Percentiles rank a stretch among this genome's conserved stretches.
Evolutionary conservation across 2,113 vertebrate species (phyloP).

Genomic region (Nothobranchius furzeri): DNA sequence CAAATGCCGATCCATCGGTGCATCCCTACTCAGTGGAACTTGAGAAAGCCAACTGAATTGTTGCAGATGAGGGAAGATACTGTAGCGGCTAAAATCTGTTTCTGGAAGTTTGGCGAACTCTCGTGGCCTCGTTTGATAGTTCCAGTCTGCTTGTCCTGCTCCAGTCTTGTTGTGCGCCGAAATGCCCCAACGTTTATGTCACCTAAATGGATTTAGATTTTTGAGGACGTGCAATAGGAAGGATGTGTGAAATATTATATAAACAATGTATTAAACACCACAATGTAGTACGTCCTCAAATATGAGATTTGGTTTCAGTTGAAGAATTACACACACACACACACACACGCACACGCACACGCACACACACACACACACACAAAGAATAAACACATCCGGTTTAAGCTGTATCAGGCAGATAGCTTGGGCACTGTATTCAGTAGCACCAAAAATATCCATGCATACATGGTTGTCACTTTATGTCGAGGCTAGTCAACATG

Average conservation of each 20-base stretch:
- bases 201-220: constrained; percentile 1
- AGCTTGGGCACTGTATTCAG: constrained; percentile 10
- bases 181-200: neutral
- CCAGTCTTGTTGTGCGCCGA: neutral
- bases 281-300: constrained; percentile 7
- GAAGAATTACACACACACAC: constrained; percentile 10
- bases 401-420: constrained; percentile 10
- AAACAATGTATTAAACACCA: constrained; percentile 29
- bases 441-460: constrained; percentile 4
- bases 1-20: too few relatives aligned
- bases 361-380: neutral
- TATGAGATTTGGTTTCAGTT: constrained; percentile 25
- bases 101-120: too few relatives aligned
- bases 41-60: constrained; percentile 43
- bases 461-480: constrained; percentile 40
- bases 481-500: neutral
- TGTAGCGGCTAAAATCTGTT: constrained; percentile 51
- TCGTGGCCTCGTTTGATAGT: too few relatives aligned
- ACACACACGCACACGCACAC: neutral
- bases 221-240: constrained; percentile 5
- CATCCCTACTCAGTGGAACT: constrained; percentile 22
- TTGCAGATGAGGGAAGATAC: constrained; percentile 31
- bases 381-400: neutral
- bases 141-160: too few relatives aligned
- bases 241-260: constrained; percentile 10